phyloP scores from a whole-genome alignment of 2,888 invertebrate genomes.

The Eupsilia transversa region DNA sequence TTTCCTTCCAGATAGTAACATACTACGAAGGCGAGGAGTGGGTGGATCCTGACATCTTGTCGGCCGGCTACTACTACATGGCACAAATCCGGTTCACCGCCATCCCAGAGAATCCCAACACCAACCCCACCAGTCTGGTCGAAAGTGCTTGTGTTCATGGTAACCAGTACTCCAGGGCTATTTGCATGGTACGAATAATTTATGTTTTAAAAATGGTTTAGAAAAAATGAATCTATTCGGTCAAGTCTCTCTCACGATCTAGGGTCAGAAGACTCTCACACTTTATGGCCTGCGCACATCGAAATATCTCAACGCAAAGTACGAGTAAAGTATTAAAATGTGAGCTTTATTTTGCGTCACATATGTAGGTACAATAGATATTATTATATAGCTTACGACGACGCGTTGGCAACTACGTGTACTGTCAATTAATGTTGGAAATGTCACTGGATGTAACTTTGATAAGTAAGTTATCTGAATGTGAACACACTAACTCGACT shows the following conservation, averaged over 20 bases:
- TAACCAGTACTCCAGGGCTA: constrained; percentile 65
- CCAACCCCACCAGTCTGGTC: constrained; percentile 68
- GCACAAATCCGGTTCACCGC: constrained; percentile 75
- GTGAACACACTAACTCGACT: background rate
- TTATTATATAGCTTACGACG: background rate
- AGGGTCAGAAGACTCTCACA: background rate
- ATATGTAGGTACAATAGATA: background rate
- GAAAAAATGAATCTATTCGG: background rate
- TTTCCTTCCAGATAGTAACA: constrained; percentile 74
- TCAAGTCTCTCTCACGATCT: background rate
- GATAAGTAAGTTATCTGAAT: background rate
- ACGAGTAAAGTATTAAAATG: background rate
- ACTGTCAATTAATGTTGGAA: background rate
- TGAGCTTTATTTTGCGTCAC: background rate
- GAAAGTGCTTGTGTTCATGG: constrained; percentile 65
- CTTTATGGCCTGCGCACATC: background rate
- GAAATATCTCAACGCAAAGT: background rate
- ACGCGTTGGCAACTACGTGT: background rate
- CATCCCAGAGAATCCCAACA: constrained; percentile 69
- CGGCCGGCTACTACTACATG: constrained; percentile 74
- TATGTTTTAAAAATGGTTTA: background rate
- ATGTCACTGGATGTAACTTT: background rate
- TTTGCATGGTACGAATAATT: constrained; percentile 72
- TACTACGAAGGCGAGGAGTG: constrained; percentile 77
- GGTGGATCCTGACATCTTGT: constrained; percentile 67